Percentiles rank a stretch among this genome's conserved stretches.
These are phyloP conservation scores for Temnothorax nylanderi DNA, from an alignment of 1,140 invertebrate genomes.

Conservation along the genomic window DNA sequence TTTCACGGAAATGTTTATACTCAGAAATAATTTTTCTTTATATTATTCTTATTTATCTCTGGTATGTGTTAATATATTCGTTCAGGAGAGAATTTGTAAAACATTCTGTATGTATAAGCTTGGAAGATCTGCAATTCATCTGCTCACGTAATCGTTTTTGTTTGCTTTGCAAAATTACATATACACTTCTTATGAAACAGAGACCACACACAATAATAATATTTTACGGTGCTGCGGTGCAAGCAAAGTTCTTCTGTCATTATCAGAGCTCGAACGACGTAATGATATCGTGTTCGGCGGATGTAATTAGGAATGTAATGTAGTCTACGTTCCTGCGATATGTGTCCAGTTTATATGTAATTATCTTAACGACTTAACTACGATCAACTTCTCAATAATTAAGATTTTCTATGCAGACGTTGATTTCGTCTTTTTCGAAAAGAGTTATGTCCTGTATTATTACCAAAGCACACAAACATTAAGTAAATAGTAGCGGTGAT, in stretches of 20 bases:
- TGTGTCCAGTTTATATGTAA: neutral
- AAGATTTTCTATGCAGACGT: neutral
- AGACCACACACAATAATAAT: neutral
- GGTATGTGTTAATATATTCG: neutral
- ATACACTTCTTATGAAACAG: constrained; percentile 26
- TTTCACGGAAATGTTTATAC: neutral
- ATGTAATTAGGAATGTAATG: constrained; percentile 21
- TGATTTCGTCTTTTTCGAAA: neutral
- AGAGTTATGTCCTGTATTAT: neutral
- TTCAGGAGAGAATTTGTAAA: neutral
- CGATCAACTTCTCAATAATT: neutral
- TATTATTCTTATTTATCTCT: neutral
- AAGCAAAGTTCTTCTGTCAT: constrained; percentile 3
- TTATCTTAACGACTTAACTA: neutral
- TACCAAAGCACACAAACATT: neutral
- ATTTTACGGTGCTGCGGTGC: neutral
- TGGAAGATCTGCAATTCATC: constrained; percentile 29
- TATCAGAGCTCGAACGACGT: constrained; percentile 17
- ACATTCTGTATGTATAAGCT: neutral
- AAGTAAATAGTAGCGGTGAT: neutral
- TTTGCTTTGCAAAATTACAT: constrained; percentile 40
- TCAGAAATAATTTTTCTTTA: neutral
- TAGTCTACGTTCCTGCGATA: neutral
- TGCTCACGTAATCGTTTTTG: constrained; percentile 22
- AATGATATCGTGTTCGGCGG: constrained; percentile 6